phyloP scores from a whole-genome alignment of 2,797 vertebrate species.

The Buphagus erythrorhynchus region DNA sequence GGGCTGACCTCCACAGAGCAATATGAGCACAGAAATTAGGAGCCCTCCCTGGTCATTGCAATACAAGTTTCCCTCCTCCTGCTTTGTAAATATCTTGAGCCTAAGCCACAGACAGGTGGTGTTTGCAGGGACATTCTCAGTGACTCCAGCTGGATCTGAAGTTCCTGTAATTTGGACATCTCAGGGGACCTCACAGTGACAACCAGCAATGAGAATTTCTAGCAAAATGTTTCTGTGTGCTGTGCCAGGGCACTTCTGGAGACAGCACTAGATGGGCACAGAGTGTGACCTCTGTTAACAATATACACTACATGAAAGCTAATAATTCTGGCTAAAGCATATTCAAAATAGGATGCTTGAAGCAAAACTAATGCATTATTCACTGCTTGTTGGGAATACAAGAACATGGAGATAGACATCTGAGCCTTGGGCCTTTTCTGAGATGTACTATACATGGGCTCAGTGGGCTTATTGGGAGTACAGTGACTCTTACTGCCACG shows the following conservation, averaged over 20 bases:
- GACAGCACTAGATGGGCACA: not conserved
- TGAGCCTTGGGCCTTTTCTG: conserved; percentile 48
- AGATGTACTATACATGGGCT: not conserved
- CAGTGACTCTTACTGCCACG: not conserved
- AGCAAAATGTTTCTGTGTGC: not conserved
- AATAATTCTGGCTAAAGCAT: conserved; percentile 49
- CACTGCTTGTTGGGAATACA: conserved; percentile 54
- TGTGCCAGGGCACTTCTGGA: not conserved
- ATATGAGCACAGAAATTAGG: not conserved
- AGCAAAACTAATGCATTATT: conserved; percentile 69
- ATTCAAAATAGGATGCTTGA: conserved; percentile 44
- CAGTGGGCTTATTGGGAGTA: not conserved
- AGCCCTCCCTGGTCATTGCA: not conserved
- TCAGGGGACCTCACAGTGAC: not conserved
- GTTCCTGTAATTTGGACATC: not conserved
- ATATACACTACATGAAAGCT: not conserved
- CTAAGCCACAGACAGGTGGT: not conserved
- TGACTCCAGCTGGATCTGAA: not conserved
- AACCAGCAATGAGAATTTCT: not conserved
- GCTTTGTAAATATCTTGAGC: not conserved
- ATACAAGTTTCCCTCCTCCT: not conserved
- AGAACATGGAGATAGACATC: conserved; percentile 40
- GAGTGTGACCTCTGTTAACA: conserved; percentile 13
- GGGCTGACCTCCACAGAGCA: not conserved
- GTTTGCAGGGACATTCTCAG: not conserved